Conservation (phyloP, 2,888 invertebrate species). For the Matsumyia berberina region DNA sequence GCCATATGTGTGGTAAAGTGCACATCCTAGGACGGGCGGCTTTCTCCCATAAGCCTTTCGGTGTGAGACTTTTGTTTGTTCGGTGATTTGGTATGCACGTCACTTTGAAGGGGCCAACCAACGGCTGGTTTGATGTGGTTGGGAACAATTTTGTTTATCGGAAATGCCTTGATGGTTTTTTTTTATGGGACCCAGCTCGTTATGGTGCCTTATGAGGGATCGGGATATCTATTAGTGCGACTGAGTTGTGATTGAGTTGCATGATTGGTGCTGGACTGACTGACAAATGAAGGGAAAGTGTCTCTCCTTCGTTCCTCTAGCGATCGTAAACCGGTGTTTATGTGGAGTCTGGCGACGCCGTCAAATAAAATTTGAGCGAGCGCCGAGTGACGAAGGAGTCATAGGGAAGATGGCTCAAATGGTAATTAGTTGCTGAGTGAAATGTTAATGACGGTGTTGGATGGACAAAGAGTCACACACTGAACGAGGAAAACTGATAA, state of each 20-base stretch:
- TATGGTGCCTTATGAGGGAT: conserved; percentile 62
- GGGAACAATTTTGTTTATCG: conserved; percentile 58
- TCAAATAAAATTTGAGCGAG: conserved; percentile 47
- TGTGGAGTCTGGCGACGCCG: conserved; percentile 66
- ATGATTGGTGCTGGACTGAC: conserved; percentile 38
- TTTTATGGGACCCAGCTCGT: conserved; percentile 38
- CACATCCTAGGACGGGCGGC: conserved; percentile 32
- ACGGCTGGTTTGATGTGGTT: conserved; percentile 55
- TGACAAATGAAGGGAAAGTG: conserved; percentile 15
- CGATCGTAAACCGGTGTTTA: conserved; percentile 52
- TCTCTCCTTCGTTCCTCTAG: conserved; percentile 7
- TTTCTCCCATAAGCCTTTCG: conserved; percentile 49
- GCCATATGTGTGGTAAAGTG: conserved; percentile 44
- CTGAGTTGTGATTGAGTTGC: conserved; percentile 68
- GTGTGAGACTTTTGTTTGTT: conserved; percentile 43
- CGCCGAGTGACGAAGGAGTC: conserved; percentile 33
- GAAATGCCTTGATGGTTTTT: conserved; percentile 37
- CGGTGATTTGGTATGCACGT: conserved; percentile 62
- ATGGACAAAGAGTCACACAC: not conserved
- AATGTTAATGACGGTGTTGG: conserved; percentile 37
- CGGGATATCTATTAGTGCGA: conserved; percentile 58
- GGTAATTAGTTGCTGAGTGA: conserved; percentile 66
- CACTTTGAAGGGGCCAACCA: conserved; percentile 41
- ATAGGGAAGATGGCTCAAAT: conserved; percentile 23
- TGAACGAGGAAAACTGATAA: not conserved